phyloP scores from a whole-genome alignment of 2,888 invertebrate species.

The Eugnorisma glareosa region DNA sequence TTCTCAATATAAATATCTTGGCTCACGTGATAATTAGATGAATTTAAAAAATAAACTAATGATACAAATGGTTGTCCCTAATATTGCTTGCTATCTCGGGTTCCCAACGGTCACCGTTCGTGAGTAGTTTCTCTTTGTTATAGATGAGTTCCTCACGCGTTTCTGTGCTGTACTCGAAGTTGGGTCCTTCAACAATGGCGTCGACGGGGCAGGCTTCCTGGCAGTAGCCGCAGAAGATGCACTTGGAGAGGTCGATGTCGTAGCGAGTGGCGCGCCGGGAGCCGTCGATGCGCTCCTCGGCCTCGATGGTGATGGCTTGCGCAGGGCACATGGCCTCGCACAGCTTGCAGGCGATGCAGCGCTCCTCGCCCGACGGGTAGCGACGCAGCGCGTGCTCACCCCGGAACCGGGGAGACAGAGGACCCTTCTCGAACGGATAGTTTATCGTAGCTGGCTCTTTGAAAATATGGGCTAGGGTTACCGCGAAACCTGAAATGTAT shows the following conservation, averaged over 20 bases:
- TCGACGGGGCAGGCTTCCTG: conserved; percentile 99
- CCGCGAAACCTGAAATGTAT: conserved; percentile 92
- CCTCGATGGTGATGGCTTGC: conserved; percentile 99
- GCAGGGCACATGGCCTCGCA: conserved; percentile 99
- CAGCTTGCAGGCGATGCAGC: conserved; percentile 99
- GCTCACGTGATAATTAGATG: neutral
- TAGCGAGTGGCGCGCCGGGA: conserved; percentile 98
- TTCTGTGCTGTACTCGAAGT: conserved; percentile 99
- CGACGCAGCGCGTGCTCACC: conserved; percentile 99
- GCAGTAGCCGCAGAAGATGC: conserved; percentile 99
- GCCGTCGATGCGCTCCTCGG: conserved; percentile 98
- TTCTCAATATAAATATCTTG: neutral
- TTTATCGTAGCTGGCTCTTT: conserved; percentile 99
- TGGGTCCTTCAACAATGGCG: conserved; percentile 99
- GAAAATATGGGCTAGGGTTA: conserved; percentile 93
- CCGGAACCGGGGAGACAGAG: conserved; percentile 98
- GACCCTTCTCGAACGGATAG: conserved; percentile 99
- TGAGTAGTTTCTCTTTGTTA: conserved; percentile 99
- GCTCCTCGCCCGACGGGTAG: conserved; percentile 99
- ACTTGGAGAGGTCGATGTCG: conserved; percentile 99
- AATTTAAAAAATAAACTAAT: conserved; percentile 32
- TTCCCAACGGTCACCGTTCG: conserved; percentile 99
- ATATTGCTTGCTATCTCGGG: conserved; percentile 99
- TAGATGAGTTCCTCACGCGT: conserved; percentile 99
- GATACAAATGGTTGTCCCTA: conserved; percentile 85